A percentile compares a stretch with the other conserved stretches of the same genome.
phyloP scores from a whole-genome alignment of 2,113 vertebrate genomes.

The Camelus bactrianus region DNA sequence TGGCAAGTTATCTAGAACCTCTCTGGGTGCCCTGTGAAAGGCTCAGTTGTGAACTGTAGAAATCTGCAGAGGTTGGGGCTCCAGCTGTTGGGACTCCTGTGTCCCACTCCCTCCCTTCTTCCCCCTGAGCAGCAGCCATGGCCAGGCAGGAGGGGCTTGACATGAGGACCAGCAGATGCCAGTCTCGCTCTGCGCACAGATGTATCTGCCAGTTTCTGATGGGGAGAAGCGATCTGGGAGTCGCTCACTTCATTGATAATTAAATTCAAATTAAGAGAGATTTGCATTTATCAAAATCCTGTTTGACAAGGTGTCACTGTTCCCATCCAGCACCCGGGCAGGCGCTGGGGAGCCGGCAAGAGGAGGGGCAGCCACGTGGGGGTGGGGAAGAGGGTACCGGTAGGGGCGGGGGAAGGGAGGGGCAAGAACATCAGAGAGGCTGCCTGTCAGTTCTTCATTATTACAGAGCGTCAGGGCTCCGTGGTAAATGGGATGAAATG shows the following conservation, averaged over 20 bases:
- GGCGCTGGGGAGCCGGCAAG: conserved; percentile 59
- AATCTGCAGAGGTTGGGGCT: not conserved
- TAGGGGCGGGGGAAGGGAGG: not conserved
- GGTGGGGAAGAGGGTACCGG: not conserved
- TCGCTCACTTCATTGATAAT: conserved; percentile 82
- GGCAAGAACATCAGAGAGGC: not conserved
- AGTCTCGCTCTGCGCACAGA: conserved; percentile 73
- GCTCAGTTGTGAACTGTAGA: not conserved
- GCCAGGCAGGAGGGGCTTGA: conserved; percentile 66
- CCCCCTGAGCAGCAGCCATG: not conserved
- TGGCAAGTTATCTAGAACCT: not conserved
- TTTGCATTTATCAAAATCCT: conserved; percentile 84
- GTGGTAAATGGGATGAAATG: not conserved
- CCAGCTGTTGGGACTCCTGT: not conserved
- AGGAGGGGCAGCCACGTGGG: not conserved
- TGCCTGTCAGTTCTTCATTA: not conserved
- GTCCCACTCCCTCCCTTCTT: not conserved
- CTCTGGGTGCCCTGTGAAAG: not conserved
- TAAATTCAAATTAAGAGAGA: conserved; percentile 84
- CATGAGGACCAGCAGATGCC: conserved; percentile 76
- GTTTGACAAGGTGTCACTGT: conserved; percentile 83
- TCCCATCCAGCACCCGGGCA: conserved; percentile 59
- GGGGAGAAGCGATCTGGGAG: conserved; percentile 79
- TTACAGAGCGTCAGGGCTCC: not conserved
- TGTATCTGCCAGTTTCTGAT: conserved; percentile 82